phyloP scores from a whole-genome alignment of 2,888 invertebrate genomes.

The Heteromurus nitidus region DNA sequence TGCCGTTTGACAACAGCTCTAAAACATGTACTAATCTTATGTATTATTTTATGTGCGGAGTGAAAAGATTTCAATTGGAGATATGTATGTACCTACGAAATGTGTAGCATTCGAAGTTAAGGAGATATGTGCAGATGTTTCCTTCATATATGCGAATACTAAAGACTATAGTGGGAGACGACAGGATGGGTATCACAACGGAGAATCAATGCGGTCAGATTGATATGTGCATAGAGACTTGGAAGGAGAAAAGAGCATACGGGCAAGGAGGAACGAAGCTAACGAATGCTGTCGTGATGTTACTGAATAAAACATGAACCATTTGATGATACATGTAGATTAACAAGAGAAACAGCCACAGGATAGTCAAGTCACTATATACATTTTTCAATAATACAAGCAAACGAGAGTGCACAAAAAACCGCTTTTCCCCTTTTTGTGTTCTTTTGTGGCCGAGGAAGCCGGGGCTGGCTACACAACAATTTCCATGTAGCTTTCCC shows the following conservation, averaged over 20 bases:
- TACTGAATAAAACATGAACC: constrained; percentile 67
- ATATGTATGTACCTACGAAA: not conserved
- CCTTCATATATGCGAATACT: not conserved
- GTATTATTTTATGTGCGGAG: not conserved
- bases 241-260: constrained; percentile 15
- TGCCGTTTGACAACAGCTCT: no score
- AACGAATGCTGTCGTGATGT: constrained; percentile 54
- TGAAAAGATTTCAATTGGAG: not conserved
- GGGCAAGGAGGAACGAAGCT: no score
- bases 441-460: no score
- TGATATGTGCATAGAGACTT: constrained; percentile 52
- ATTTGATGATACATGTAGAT: constrained; percentile 71
- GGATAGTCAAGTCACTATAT: constrained; percentile 65
- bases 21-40: not conserved
- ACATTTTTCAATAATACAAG: constrained; percentile 59
- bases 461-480: no score
- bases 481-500: not conserved
- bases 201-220: constrained; percentile 64
- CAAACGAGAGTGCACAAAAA: not conserved
- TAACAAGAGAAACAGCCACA: constrained; percentile 69
- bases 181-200: constrained; percentile 39
- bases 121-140: constrained; percentile 24
- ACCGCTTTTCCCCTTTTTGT: constrained; percentile 9
- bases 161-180: not conserved
- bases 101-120: not conserved